These are phyloP conservation scores for Murina feae DNA, from an alignment of 2,113 vertebrate genomes.

Conservation along the genomic window DNA sequence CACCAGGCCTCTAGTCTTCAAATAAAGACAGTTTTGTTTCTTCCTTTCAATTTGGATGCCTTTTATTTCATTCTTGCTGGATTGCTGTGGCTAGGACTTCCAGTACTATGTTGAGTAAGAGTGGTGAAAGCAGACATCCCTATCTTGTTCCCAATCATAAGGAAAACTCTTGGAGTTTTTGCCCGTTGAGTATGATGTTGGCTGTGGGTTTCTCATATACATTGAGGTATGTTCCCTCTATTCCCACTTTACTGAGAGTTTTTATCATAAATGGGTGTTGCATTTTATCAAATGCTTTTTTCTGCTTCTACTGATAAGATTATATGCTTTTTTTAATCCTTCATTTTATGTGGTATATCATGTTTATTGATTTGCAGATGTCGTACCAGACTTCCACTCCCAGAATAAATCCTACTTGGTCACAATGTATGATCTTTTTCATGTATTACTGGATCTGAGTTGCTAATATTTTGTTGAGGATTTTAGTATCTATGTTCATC, in stretches of 20 bases:
- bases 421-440: background rate
- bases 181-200: background rate
- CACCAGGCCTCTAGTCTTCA: no score
- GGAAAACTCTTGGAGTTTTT: background rate
- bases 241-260: background rate
- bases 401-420: background rate
- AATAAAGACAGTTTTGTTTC: no score
- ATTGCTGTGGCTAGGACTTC: background rate
- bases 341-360: background rate
- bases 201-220: background rate
- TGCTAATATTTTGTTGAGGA: background rate
- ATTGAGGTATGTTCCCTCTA: background rate
- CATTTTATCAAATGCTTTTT: background rate
- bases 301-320: background rate
- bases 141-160: background rate
- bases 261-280: background rate
- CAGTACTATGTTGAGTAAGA: background rate
- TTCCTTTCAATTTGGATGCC: no score
- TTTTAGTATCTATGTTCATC: background rate
- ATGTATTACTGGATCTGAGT: background rate
- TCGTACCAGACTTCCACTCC: background rate
- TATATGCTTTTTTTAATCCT: no score
- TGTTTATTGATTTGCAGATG: background rate
- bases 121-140: no score
- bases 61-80: background rate